A percentile compares a stretch with the other conserved stretches of the same genome.
These are phyloP conservation scores for Automeris io DNA, from an alignment of 2,888 invertebrate genomes.

Conservation along the genomic window DNA sequence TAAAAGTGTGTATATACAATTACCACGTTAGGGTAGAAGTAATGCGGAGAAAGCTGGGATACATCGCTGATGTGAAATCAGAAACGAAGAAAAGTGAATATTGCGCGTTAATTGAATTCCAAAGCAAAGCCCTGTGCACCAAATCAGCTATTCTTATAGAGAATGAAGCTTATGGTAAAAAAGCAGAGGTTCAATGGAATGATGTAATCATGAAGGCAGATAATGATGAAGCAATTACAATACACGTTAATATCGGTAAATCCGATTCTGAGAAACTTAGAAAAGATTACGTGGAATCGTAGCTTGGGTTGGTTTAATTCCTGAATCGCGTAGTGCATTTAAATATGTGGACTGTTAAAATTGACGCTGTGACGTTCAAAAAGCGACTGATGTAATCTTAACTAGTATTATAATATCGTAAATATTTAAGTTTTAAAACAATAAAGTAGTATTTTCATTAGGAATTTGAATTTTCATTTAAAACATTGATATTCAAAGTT, in stretches of 20 bases:
- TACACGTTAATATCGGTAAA: slow-evolving; percentile 66
- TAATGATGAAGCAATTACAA: slow-evolving; percentile 66
- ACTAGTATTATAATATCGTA: slow-evolving; percentile 12
- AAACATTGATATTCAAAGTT: background rate
- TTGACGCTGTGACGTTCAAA: slow-evolving; percentile 12
- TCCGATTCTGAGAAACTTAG: slow-evolving; percentile 38
- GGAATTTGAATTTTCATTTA: slow-evolving; percentile 20
- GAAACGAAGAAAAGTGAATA: slow-evolving; percentile 64
- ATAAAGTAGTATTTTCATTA: slow-evolving; percentile 16
- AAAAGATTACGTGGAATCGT: slow-evolving; percentile 45
- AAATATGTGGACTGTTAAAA: slow-evolving; percentile 15
- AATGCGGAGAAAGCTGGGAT: slow-evolving; percentile 63
- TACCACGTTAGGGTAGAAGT: slow-evolving; percentile 68
- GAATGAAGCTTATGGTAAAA: slow-evolving; percentile 65
- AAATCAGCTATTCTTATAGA: slow-evolving; percentile 67
- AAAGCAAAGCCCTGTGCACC: slow-evolving; percentile 61
- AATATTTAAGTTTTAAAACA: slow-evolving; percentile 8
- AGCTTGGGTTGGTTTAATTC: slow-evolving; percentile 26
- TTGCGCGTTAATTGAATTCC: slow-evolving; percentile 65
- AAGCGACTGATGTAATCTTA: slow-evolving; percentile 59
- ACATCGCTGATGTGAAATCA: slow-evolving; percentile 54
- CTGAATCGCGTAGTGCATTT: slow-evolving; percentile 43
- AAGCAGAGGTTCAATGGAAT: slow-evolving; percentile 69
- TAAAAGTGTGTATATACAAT: slow-evolving; percentile 71
- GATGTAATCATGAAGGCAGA: slow-evolving; percentile 64